A percentile compares a stretch with the other conserved stretches of the same genome.
Conservation (phyloP, 2,888 invertebrate species). For the Papilio gigon region DNA sequence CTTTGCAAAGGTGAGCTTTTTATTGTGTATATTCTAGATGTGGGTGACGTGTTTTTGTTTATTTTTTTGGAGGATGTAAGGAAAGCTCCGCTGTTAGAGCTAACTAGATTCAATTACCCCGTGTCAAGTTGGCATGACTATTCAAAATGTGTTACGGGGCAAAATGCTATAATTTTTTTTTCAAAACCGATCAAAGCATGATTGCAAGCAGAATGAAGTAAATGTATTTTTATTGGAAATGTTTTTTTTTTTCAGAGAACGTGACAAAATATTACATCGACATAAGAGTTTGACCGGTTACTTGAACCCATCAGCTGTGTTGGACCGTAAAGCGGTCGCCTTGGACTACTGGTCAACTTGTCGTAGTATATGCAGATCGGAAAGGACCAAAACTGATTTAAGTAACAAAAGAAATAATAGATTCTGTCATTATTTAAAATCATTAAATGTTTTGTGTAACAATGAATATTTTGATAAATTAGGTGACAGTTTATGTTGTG, state of each 20-base stretch:
- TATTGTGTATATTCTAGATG: neutral
- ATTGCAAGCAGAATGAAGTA: too few species aligned
- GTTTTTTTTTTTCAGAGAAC: slow-evolving; percentile 70
- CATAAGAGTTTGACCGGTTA: slow-evolving; percentile 74
- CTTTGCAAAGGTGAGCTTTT: slow-evolving; percentile 60
- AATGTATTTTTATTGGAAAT: neutral
- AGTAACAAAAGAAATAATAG: slow-evolving; percentile 87
- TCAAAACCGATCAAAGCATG: too few species aligned
- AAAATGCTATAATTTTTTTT: too few species aligned
- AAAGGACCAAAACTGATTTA: slow-evolving; percentile 82
- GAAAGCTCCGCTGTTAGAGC: too few species aligned
- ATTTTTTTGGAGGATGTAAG: neutral
- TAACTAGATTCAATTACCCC: neutral
- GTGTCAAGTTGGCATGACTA: too few species aligned
- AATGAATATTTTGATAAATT: slow-evolving; percentile 77
- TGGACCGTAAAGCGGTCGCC: slow-evolving; percentile 81
- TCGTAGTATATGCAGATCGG: slow-evolving; percentile 86
- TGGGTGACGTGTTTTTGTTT: neutral
- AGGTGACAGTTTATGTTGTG: slow-evolving; percentile 64
- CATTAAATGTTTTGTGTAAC: slow-evolving; percentile 77
- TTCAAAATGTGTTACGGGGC: too few species aligned
- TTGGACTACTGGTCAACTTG: slow-evolving; percentile 87
- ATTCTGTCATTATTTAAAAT: slow-evolving; percentile 90
- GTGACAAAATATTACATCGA: slow-evolving; percentile 64
- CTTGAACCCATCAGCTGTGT: slow-evolving; percentile 70